Conservation (phyloP, 2,113 vertebrate genomes). For the Grammomys surdaster region DNA sequence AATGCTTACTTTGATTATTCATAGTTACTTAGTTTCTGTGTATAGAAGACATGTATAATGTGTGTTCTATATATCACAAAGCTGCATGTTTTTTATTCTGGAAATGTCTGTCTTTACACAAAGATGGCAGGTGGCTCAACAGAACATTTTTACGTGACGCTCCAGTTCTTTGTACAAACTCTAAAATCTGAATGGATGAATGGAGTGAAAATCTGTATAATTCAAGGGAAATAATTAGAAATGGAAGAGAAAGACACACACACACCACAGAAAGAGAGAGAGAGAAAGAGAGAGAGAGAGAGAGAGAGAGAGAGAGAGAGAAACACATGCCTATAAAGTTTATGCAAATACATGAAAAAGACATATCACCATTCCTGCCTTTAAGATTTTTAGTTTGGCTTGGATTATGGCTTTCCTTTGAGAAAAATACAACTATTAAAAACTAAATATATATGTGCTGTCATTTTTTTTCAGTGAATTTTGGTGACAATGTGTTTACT, state of each 20-base stretch:
- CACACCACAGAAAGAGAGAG: not conserved
- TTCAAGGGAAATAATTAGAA: not conserved
- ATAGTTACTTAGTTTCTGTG: not conserved
- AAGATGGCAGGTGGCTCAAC: not conserved
- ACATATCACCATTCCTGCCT: not conserved
- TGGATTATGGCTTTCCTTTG: not conserved
- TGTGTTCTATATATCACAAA: not conserved
- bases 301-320: not conserved
- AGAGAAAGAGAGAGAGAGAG: not conserved
- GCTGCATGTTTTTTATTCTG: not conserved
- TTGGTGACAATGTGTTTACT: not conserved
- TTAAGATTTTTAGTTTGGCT: not conserved
- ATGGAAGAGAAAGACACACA: not conserved
- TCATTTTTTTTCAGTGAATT: not conserved
- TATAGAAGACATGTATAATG: not conserved
- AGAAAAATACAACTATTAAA: conserved; percentile 15
- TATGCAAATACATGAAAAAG: not conserved
- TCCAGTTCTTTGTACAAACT: not conserved
- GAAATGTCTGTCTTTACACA: not conserved
- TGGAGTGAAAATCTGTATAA: not conserved
- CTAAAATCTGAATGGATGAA: conserved; percentile 29
- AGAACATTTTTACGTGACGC: not conserved
- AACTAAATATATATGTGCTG: not conserved
- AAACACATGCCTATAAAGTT: fast-evolving
- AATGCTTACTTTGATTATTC: not conserved